Evolutionary conservation across 2,797 vertebrate genomes (phyloP).

Genomic region (Bufotes viridis): DNA sequence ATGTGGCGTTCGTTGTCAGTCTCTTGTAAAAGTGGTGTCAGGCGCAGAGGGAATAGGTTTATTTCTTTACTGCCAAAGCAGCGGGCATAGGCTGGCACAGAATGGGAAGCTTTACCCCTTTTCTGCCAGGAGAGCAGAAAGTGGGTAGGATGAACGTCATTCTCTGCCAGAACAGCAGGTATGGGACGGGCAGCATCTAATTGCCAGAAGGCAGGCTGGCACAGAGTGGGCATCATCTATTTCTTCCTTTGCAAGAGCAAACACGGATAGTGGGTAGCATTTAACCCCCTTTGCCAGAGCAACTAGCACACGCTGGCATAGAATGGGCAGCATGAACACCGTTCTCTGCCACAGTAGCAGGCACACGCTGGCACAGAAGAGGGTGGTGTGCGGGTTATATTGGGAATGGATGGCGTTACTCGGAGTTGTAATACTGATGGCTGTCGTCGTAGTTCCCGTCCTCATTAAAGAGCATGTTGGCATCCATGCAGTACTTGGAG

Average conservation of each 20-base stretch:
- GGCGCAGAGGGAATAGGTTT: conserved; percentile 6
- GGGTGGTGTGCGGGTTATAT: not conserved
- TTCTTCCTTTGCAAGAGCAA: conserved; percentile 46
- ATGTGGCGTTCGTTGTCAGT: conserved; percentile 30
- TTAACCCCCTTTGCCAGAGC: conserved; percentile 49
- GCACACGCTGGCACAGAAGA: conserved; percentile 53
- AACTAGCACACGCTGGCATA: conserved; percentile 46
- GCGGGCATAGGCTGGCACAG: conserved; percentile 46
- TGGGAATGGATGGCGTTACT: conserved; percentile 67
- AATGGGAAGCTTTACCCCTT: conserved; percentile 45
- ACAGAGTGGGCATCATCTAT: conserved; percentile 28
- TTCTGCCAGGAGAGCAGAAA: conserved; percentile 35
- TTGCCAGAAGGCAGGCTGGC: conserved; percentile 45
- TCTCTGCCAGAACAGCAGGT: conserved; percentile 50
- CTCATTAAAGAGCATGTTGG: conserved; percentile 71
- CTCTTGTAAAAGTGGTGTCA: conserved; percentile 37
- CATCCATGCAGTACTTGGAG: conserved; percentile 88
- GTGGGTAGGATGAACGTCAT: conserved; percentile 26
- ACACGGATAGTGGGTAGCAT: conserved; percentile 35
- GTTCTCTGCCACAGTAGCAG: conserved; percentile 52
- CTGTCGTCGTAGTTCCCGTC: conserved; percentile 79
- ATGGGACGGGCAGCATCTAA: conserved; percentile 27
- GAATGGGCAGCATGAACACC: conserved; percentile 32
- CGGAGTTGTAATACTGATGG: conserved; percentile 84
- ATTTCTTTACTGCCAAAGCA: conserved; percentile 44